Conservation (phyloP, 64 coral and sea anemone genomes). For the Platygyra sinensis region DNA sequence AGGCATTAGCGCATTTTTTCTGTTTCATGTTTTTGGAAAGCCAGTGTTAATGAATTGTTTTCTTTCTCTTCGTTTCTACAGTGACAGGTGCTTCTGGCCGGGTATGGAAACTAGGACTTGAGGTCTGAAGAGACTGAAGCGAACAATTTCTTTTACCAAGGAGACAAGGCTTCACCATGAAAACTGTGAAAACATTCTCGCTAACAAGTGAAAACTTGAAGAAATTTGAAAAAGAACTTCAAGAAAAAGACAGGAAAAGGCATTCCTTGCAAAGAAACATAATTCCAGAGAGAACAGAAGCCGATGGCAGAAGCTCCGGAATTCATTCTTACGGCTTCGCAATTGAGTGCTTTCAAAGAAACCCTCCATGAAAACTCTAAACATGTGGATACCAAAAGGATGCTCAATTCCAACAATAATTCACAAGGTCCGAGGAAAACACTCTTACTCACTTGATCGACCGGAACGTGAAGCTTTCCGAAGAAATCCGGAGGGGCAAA, state of each 20-base stretch:
- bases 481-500: slow-evolving; percentile 59
- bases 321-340: slow-evolving; percentile 40
- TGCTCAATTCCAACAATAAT: not conserved
- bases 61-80: too few species aligned
- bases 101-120: not conserved
- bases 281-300: slow-evolving; percentile 48
- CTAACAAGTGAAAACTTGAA: slow-evolving; percentile 62
- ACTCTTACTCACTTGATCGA: slow-evolving; percentile 9
- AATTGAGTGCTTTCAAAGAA: slow-evolving; percentile 30
- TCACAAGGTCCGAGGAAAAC: not conserved
- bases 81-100: not conserved
- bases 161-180: not conserved
- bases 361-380: not conserved
- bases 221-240: slow-evolving; percentile 52
- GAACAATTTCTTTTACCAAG: not conserved
- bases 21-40: too few species aligned
- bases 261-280: not conserved
- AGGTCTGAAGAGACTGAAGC: not conserved
- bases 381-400: not conserved
- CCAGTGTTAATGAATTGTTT: too few species aligned
- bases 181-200: not conserved
- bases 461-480: slow-evolving; percentile 15
- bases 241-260: slow-evolving; percentile 4
- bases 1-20: too few species aligned
- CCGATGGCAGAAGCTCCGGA: slow-evolving; percentile 60